Percentiles rank a stretch among this genome's conserved stretches.
phyloP scores from a whole-genome alignment of 2,113 vertebrate species.

The Podarcis muralis region DNA sequence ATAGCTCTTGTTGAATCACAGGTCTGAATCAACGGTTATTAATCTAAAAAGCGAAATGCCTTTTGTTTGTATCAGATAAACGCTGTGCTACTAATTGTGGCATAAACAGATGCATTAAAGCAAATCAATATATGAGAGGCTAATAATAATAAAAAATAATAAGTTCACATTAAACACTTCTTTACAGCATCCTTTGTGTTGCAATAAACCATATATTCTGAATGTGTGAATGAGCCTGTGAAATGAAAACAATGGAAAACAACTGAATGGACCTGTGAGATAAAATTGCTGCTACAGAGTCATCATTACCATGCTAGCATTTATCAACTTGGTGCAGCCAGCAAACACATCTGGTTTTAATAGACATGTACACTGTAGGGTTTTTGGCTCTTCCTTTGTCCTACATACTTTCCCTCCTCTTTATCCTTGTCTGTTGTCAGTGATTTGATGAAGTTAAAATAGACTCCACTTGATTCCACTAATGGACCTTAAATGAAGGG shows the following conservation, averaged over 20 bases:
- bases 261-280: constrained; percentile 58
- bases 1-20: constrained; percentile 61
- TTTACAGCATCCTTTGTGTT: neutral
- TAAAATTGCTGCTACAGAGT: constrained; percentile 75
- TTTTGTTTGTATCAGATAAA: constrained; percentile 67
- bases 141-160: constrained; percentile 39
- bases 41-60: constrained; percentile 66
- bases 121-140: constrained; percentile 40
- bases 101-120: constrained; percentile 60
- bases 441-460: constrained; percentile 84
- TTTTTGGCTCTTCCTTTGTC: constrained; percentile 78
- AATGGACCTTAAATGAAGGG: constrained; percentile 60
- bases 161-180: neutral
- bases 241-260: neutral
- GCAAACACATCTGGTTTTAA: constrained; percentile 86
- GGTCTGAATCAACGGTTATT: constrained; percentile 59
- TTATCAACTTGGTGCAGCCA: constrained; percentile 84
- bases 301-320: constrained; percentile 74
- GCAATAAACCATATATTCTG: constrained; percentile 56
- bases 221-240: constrained; percentile 33
- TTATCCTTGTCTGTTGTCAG: constrained; percentile 78
- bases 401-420: constrained; percentile 79
- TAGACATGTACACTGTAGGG: constrained; percentile 69
- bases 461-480: constrained; percentile 76
- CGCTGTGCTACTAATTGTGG: constrained; percentile 32